A percentile compares a stretch with the other conserved stretches of the same genome.
Conservation (phyloP, 2,113 vertebrate genomes). For the Marmota monax region DNA sequence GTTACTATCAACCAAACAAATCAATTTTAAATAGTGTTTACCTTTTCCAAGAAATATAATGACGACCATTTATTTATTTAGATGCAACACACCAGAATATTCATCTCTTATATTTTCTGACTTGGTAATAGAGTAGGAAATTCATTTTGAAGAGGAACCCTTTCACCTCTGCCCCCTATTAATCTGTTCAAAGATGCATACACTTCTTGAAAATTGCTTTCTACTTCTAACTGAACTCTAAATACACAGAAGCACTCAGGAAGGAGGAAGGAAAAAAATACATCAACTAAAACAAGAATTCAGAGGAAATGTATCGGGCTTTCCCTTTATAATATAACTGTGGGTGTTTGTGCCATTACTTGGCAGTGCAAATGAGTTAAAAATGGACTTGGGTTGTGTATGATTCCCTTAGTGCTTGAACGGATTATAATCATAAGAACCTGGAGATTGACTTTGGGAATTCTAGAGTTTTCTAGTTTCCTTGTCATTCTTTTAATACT, state of each 20-base stretch:
- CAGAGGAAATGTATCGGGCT: slow-evolving; percentile 50
- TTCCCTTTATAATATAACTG: background rate
- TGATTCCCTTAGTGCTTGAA: background rate
- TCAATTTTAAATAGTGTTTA: slow-evolving; percentile 26
- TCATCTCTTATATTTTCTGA: slow-evolving; percentile 55
- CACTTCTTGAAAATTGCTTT: slow-evolving; percentile 51
- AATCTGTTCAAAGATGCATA: slow-evolving; percentile 47
- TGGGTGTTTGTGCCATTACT: slow-evolving; percentile 68
- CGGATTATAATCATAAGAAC: background rate
- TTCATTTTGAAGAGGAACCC: slow-evolving; percentile 61
- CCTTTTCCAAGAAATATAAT: slow-evolving; percentile 53
- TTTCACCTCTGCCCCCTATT: slow-evolving; percentile 53
- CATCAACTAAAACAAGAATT: slow-evolving; percentile 69
- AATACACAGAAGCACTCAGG: background rate
- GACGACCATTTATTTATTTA: slow-evolving; percentile 50
- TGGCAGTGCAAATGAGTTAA: slow-evolving; percentile 42
- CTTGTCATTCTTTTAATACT: background rate
- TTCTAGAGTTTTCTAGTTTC: background rate
- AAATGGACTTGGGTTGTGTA: background rate
- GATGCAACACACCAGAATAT: background rate
- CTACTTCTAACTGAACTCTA: slow-evolving; percentile 57
- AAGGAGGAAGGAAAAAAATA: slow-evolving; percentile 68
- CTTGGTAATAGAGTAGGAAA: slow-evolving; percentile 52
- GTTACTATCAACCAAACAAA: background rate
- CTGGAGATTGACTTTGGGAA: background rate